phyloP scores from a whole-genome alignment of 2,797 vertebrate species.

The Helarctos malayanus region DNA sequence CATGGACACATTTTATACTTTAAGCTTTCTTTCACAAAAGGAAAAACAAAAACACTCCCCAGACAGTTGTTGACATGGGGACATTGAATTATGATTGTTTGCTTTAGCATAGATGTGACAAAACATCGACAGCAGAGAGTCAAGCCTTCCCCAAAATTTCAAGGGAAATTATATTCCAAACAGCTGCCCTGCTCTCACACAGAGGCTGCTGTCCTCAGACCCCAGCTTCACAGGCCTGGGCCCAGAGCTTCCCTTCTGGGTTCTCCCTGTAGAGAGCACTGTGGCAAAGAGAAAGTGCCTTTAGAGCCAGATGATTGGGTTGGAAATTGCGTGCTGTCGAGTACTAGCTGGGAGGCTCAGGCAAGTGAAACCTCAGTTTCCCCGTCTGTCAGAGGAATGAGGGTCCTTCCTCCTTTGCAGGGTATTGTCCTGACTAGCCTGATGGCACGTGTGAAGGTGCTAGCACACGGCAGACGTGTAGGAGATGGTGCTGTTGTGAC shows the following conservation, averaged over 20 bases:
- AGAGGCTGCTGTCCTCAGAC: background rate
- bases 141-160: background rate
- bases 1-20: background rate
- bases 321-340: background rate
- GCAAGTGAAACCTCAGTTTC: background rate
- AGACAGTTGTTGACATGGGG: background rate
- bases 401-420: background rate
- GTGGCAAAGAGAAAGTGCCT: background rate
- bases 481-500: background rate
- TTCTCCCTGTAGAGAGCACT: background rate
- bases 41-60: background rate
- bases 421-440: too few species aligned
- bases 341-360: too few species aligned
- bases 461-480: fast-evolving
- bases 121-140: background rate
- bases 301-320: background rate
- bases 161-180: background rate
- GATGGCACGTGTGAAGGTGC: background rate
- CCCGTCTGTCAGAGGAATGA: background rate
- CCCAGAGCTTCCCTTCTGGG: too few species aligned
- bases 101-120: background rate
- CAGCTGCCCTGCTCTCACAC: background rate
- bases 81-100: background rate
- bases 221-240: background rate
- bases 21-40: background rate